Evolutionary conservation across 2,113 vertebrate genomes (phyloP).

Genomic region (Catharus bicknelli): DNA sequence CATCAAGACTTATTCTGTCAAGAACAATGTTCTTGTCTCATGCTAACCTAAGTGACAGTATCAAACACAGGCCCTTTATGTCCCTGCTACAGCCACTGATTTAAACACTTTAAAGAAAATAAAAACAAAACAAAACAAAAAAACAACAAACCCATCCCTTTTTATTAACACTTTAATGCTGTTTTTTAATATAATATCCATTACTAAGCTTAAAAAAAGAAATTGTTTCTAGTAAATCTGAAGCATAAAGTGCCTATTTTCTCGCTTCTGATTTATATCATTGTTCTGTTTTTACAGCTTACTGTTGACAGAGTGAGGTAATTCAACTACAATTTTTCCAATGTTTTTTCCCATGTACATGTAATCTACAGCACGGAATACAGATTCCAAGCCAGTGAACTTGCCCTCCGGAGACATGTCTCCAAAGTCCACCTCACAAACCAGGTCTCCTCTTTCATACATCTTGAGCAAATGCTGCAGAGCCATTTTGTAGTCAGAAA

Average conservation of each 20-base stretch:
- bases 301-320: constrained; percentile 82
- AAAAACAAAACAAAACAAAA: not conserved
- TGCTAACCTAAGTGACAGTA: constrained; percentile 17
- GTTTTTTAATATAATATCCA: constrained; percentile 65
- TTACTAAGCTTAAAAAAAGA: constrained; percentile 52
- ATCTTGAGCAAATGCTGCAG: constrained; percentile 83
- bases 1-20: constrained; percentile 63
- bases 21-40: constrained; percentile 61
- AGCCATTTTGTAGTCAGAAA: constrained; percentile 79
- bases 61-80: constrained; percentile 37
- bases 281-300: constrained; percentile 86
- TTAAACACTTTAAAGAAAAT: constrained; percentile 27
- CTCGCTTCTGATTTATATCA: constrained; percentile 73
- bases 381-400: constrained; percentile 87
- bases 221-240: constrained; percentile 66
- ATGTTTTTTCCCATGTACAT: constrained; percentile 91
- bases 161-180: constrained; percentile 64
- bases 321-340: constrained; percentile 91
- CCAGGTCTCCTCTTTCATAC: constrained; percentile 79
- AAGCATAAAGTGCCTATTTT: constrained; percentile 62
- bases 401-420: constrained; percentile 77
- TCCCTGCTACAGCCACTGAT: not conserved
- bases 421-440: constrained; percentile 87
- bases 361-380: constrained; percentile 90
- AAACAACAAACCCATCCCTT: not conserved